phyloP scores from a whole-genome alignment of 2,888 invertebrate genomes.

The Ectemnius cavifrons region DNA sequence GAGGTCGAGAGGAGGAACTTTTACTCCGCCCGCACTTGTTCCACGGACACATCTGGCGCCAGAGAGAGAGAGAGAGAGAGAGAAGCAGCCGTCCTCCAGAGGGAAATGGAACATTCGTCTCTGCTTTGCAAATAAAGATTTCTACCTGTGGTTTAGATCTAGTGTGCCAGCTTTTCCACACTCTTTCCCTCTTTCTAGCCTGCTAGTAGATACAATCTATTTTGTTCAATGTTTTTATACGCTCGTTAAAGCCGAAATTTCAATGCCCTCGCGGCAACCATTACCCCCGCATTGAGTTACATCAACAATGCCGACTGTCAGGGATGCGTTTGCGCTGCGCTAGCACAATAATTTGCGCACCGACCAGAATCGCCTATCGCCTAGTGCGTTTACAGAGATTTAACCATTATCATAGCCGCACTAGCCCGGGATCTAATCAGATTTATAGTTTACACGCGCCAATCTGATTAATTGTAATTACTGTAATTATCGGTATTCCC shows the following conservation, averaged over 20 bases:
- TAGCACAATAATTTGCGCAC: constrained; percentile 39
- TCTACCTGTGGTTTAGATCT: background rate
- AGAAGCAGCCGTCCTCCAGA: no score
- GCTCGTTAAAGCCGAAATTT: background rate
- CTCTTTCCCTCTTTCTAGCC: background rate
- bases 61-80: no score
- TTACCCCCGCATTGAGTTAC: constrained; percentile 16
- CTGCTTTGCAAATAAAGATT: background rate
- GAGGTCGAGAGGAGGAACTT: background rate
- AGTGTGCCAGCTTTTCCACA: background rate
- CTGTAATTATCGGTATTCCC: constrained; percentile 51
- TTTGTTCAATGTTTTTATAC: background rate
- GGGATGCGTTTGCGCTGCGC: constrained; percentile 25
- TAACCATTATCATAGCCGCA: constrained; percentile 46
- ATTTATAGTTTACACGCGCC: constrained; percentile 59
- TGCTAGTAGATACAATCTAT: no score
- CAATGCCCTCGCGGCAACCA: constrained; percentile 11
- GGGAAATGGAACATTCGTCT: no score
- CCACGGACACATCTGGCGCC: background rate
- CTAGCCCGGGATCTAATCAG: constrained; percentile 48
- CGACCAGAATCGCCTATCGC: constrained; percentile 28
- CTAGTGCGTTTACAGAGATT: constrained; percentile 50
- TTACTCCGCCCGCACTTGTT: constrained; percentile 1
- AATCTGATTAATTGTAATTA: constrained; percentile 62
- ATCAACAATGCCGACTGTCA: constrained; percentile 26